A percentile compares a stretch with the other conserved stretches of the same genome.
These are phyloP conservation scores for Tipula confusa DNA, from an alignment of 2,888 invertebrate species.

Conservation along the genomic window DNA sequence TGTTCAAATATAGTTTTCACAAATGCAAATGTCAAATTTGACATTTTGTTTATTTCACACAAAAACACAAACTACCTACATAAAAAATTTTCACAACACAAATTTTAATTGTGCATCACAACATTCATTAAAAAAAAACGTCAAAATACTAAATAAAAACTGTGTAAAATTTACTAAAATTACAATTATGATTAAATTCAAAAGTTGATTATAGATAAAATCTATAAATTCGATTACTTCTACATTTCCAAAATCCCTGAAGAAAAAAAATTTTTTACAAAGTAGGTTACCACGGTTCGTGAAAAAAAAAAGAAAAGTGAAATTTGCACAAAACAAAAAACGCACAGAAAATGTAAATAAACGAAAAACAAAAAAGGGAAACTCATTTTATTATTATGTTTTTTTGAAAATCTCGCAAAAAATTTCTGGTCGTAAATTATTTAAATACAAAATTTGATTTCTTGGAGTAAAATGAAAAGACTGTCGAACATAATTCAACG, in stretches of 20 bases:
- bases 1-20: too few relatives aligned
- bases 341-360: not conserved
- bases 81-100: not conserved
- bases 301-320: not conserved
- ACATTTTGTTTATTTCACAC: conserved; percentile 8
- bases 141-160: conserved; percentile 5
- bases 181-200: not conserved
- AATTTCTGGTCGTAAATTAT: not conserved
- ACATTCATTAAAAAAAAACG: not conserved
- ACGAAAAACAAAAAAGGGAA: not conserved
- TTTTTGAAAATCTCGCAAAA: not conserved
- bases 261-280: too few relatives aligned
- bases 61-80: not conserved
- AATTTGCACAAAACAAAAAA: not conserved
- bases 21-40: not conserved
- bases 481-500: not conserved
- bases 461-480: not conserved
- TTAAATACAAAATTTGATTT: not conserved
- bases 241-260: not conserved
- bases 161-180: not conserved
- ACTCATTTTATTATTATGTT: not conserved
- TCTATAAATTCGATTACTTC: not conserved
- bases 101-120: not conserved
- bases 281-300: not conserved
- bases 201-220: not conserved